Evolutionary conservation across 2,888 invertebrate species (phyloP).

Genomic region (Oxyscelio sp.): DNA sequence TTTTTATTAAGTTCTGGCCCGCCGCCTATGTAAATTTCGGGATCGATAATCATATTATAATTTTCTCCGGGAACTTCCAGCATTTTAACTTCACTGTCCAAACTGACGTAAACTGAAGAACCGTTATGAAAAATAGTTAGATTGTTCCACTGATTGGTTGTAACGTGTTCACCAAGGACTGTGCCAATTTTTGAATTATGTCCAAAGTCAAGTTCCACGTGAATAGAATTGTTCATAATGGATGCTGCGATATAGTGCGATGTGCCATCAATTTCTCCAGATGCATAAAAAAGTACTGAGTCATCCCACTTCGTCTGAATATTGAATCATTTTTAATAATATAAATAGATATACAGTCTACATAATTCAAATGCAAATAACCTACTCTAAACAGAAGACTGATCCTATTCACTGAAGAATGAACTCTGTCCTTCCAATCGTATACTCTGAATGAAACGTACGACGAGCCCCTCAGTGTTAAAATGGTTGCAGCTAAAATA

Average conservation of each 20-base stretch:
- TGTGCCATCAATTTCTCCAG: conserved; percentile 95
- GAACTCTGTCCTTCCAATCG: conserved; percentile 97
- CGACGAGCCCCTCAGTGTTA: conserved; percentile 96
- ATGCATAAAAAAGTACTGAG: conserved; percentile 97
- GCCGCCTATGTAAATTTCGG: conserved; percentile 97
- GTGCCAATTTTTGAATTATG: conserved; percentile 92
- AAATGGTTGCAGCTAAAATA: conserved; percentile 93
- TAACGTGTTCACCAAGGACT: conserved; percentile 92
- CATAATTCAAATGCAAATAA: conserved; percentile 31
- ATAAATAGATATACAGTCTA: not conserved
- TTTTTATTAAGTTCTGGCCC: conserved; percentile 95
- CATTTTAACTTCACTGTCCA: conserved; percentile 92
- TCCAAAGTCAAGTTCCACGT: conserved; percentile 96
- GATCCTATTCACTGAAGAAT: conserved; percentile 95
- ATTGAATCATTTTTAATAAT: conserved; percentile 17
- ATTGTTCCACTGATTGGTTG: conserved; percentile 96
- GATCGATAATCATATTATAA: conserved; percentile 95
- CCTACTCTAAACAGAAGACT: conserved; percentile 95
- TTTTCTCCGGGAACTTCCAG: conserved; percentile 93
- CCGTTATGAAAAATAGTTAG: conserved; percentile 95
- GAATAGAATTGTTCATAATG: conserved; percentile 94
- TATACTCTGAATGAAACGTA: conserved; percentile 97
- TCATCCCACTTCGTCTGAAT: conserved; percentile 96
- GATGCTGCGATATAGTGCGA: conserved; percentile 97
- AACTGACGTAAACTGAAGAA: conserved; percentile 92